Base-by-base conservation (phyloP, 2,888 invertebrate species). In the Chalcosyrphus nemorum region DNA sequence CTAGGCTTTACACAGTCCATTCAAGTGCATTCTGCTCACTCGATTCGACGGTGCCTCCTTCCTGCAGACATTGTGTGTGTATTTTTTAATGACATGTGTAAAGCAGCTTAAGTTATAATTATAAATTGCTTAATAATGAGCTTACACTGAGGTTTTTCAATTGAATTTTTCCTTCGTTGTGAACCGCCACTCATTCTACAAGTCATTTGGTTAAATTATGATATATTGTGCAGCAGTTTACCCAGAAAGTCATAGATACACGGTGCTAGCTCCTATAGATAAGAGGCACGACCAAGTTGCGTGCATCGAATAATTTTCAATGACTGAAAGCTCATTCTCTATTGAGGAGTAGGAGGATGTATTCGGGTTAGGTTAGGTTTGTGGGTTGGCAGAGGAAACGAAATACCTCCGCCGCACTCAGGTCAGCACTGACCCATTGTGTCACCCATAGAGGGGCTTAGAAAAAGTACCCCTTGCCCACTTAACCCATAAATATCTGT, bases 81-180 rank as follows among this genome's bases (percentile, higher is more conserved):
- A n/a, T n/a, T 56, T 57, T 38, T 71, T 52, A 81, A 81, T 71
- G 45, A 76, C 71, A 81, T 81, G 65, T 19, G 24, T 52, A 70
- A 81, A 81, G 77, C 77, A 59, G 81, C 70, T 81, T 81, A 81
- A 65, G 45, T 65, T 43, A 65, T 81, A 65, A 52, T 65, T 43
- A 65, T 81, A 65, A 76, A 76, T 43, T 13, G 35, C 5, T 35
- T 47, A 27, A 17, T 32, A 71, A 81, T 71, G 50, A 65, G 65
- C 65, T 59, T 7, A 7, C 47, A 27, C 63, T 70, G 35, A 57
- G 54, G 61, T 71, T 63, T n/a, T 52, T 47, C 35, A 24, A 76
- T 70, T 71, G 50, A 35, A 32, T 76, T 59, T 70, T 65, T 27
- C 27, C 71, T 41, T 57, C n/a, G n/a, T n/a, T n/a, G n/a, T n/a